Percentiles rank a stretch among this genome's conserved stretches.
phyloP scores from a whole-genome alignment of 2,113 vertebrate genomes.

The Dromiciops gliroides region DNA sequence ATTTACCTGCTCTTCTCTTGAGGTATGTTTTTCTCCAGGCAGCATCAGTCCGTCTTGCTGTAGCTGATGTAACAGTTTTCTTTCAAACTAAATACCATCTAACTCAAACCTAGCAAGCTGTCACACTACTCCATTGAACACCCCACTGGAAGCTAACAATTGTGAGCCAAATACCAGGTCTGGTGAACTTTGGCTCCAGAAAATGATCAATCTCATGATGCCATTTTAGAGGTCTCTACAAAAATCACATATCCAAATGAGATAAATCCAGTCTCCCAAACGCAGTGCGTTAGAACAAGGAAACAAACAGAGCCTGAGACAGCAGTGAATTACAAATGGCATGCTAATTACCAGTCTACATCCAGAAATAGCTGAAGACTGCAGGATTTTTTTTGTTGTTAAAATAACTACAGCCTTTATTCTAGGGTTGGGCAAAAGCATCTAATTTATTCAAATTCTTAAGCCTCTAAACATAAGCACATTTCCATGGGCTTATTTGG shows the following conservation, averaged over 20 bases:
- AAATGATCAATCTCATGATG: constrained; percentile 57
- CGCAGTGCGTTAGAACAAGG: constrained; percentile 57
- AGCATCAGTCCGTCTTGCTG: constrained; percentile 46
- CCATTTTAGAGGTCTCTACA: constrained; percentile 70
- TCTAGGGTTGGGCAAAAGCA: constrained; percentile 64
- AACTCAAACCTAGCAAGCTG: constrained; percentile 54
- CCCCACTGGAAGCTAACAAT: constrained; percentile 45
- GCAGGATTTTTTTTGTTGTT: constrained; percentile 70
- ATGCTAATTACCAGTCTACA: constrained; percentile 63
- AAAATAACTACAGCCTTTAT: constrained; percentile 76
- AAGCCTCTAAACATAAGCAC: constrained; percentile 62
- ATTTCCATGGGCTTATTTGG: constrained; percentile 16
- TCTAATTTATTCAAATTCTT: constrained; percentile 64
- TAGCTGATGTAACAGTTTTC: constrained; percentile 59
- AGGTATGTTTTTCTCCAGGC: constrained; percentile 26
- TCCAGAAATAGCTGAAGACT: constrained; percentile 74
- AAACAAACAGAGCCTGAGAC: constrained; percentile 66
- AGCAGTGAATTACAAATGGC: constrained; percentile 67
- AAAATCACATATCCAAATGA: constrained; percentile 70
- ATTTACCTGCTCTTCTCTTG: constrained; percentile 35
- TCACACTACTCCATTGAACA: constrained; percentile 47
- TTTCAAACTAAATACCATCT: constrained; percentile 66
- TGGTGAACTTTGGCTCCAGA: constrained; percentile 70
- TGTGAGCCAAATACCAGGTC: constrained; percentile 53
- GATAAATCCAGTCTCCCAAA: constrained; percentile 71